These are phyloP conservation scores for Rhea pennata DNA, from an alignment of 2,113 vertebrate species.

Conservation along the genomic window DNA sequence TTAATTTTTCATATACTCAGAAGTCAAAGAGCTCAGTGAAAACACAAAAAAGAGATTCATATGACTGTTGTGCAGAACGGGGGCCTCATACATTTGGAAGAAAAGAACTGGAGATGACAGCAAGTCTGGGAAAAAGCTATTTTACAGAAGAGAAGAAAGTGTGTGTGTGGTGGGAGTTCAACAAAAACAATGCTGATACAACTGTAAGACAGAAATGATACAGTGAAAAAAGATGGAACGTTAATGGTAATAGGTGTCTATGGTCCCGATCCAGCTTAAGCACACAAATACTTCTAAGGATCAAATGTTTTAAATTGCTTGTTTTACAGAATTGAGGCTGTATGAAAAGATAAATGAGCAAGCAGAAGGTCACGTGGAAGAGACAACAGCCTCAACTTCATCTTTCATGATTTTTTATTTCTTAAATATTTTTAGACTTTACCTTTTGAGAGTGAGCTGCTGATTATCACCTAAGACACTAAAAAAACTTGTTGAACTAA, in stretches of 20 bases:
- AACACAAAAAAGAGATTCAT: not conserved
- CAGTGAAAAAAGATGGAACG: not conserved
- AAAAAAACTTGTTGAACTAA: not conserved
- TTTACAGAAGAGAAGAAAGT: not conserved
- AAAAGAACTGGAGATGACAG: not conserved
- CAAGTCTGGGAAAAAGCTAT: not conserved
- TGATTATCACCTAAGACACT: not conserved
- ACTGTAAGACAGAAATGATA: not conserved
- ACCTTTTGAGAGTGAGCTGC: not conserved
- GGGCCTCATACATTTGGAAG: not conserved
- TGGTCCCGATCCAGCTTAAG: not conserved
- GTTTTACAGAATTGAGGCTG: not conserved
- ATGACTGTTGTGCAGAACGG: not conserved
- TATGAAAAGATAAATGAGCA: not conserved
- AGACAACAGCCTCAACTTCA: not conserved
- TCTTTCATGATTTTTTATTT: not conserved
- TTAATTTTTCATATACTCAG: fast-evolving
- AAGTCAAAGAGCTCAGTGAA: not conserved
- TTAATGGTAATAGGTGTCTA: not conserved
- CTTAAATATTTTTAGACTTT: not conserved
- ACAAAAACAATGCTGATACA: not conserved
- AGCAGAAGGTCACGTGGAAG: not conserved
- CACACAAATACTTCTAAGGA: not conserved
- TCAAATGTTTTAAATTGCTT: not conserved
- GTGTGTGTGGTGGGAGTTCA: not conserved